Conservation (phyloP, 2,888 invertebrate species). For the Eumacrocentrus americanus region DNA sequence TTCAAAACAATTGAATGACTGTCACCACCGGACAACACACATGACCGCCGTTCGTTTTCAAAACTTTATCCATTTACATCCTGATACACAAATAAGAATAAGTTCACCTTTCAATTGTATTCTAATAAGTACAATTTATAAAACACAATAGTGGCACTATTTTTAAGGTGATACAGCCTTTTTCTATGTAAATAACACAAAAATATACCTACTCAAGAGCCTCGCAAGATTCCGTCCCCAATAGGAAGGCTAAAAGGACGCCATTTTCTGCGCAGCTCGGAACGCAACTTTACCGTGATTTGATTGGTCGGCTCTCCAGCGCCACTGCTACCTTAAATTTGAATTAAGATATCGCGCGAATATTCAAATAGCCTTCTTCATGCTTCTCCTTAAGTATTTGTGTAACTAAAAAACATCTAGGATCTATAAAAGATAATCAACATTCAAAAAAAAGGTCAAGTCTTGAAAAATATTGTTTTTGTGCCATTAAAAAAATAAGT, state of each 20-base stretch:
- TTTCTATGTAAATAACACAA: conserved; percentile 33
- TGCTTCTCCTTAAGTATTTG: no score
- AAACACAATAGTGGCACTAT: conserved; percentile 30
- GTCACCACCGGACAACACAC: conserved; percentile 15
- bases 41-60: conserved; percentile 27
- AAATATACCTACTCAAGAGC: conserved; percentile 37
- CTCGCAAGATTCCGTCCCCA: conserved; percentile 36
- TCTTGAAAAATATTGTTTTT: no score
- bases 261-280: conserved; percentile 35
- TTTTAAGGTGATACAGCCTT: conserved; percentile 27
- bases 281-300: no score
- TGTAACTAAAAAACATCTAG: no score
- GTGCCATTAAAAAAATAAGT: no score
- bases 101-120: conserved; percentile 9
- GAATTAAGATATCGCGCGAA: not conserved
- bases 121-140: conserved; percentile 1
- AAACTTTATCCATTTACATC: conserved; percentile 44
- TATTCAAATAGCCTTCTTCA: not conserved
- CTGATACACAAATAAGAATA: not conserved
- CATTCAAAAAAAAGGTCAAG: no score
- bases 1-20: not conserved
- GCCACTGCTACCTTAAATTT: not conserved
- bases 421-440: no score
- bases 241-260: conserved; percentile 44
- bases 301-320: no score